Evolutionary conservation across 2,113 vertebrate species (phyloP).

Genomic region (Tinamus guttatus): DNA sequence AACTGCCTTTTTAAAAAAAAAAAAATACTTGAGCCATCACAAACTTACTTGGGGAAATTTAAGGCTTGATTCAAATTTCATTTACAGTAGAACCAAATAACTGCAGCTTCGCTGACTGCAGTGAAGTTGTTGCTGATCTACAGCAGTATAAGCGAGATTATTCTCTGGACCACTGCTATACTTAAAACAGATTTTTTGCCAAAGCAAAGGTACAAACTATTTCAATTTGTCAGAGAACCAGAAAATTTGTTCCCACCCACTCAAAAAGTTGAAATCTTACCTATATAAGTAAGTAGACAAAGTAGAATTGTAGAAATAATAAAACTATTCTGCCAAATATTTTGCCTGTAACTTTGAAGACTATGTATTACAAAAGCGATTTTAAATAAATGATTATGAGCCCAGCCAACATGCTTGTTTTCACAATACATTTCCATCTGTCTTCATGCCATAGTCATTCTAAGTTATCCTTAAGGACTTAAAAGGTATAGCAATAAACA

Average conservation of each 20-base stretch:
- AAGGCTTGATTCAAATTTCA: constrained; percentile 53
- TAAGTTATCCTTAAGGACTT: constrained; percentile 53
- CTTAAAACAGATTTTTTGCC: constrained; percentile 56
- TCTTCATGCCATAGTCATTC: constrained; percentile 66
- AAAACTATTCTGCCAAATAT: constrained; percentile 28
- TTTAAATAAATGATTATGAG: constrained; percentile 51
- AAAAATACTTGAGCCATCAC: constrained; percentile 45
- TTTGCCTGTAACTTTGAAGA: constrained; percentile 29
- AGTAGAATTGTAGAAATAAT: constrained; percentile 12
- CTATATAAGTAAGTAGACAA: constrained; percentile 26
- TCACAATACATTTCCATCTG: constrained; percentile 59
- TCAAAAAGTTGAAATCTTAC: constrained; percentile 50
- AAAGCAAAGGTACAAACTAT: constrained; percentile 65
- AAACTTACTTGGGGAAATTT: constrained; percentile 46
- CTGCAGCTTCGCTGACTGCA: constrained; percentile 34
- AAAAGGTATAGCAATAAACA: constrained; percentile 74
- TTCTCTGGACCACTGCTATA: constrained; percentile 4
- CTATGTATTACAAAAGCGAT: constrained; percentile 32
- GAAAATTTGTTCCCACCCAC: constrained; percentile 54
- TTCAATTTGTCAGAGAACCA: constrained; percentile 63
- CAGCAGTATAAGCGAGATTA: neutral
- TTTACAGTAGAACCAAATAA: constrained; percentile 39
- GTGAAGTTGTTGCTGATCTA: constrained; percentile 2
- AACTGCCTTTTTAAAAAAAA: neutral
- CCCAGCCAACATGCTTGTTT: constrained; percentile 61